Evolutionary conservation across 2,113 vertebrate species (phyloP).

Genomic region (Hypanus sabinus): DNA sequence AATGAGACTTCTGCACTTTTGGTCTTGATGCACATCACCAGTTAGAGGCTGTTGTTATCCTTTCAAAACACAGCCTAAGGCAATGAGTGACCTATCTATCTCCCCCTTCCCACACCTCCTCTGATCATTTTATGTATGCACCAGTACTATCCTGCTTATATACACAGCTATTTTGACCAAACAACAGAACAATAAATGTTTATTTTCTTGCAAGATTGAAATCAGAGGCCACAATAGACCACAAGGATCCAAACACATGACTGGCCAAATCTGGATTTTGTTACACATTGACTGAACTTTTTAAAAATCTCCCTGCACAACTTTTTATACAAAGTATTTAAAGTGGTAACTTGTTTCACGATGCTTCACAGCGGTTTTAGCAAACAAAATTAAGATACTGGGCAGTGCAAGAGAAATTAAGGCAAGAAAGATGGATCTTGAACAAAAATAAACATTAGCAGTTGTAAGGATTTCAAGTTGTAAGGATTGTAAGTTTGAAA

Average conservation of each 20-base stretch:
- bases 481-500: not conserved
- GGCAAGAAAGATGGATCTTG: too few species aligned
- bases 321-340: too few species aligned
- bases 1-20: not conserved
- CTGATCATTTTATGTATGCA: not conserved
- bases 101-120: not conserved
- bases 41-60: conserved; percentile 22
- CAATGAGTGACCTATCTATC: conserved; percentile 7
- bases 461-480: too few species aligned
- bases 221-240: not conserved
- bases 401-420: too few species aligned
- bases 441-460: not conserved
- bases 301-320: too few species aligned
- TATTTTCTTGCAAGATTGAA: not conserved
- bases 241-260: not conserved
- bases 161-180: not conserved
- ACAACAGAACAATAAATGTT: not conserved
- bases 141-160: not conserved
- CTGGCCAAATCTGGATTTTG: too few species aligned
- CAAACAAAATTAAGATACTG: too few species aligned
- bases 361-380: too few species aligned
- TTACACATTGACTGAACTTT: too few species aligned
- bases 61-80: conserved; percentile 34
- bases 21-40: not conserved
- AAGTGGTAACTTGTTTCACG: too few species aligned